Conservation (phyloP, 2,888 invertebrate genomes). For the Coleophora flavipennella region DNA sequence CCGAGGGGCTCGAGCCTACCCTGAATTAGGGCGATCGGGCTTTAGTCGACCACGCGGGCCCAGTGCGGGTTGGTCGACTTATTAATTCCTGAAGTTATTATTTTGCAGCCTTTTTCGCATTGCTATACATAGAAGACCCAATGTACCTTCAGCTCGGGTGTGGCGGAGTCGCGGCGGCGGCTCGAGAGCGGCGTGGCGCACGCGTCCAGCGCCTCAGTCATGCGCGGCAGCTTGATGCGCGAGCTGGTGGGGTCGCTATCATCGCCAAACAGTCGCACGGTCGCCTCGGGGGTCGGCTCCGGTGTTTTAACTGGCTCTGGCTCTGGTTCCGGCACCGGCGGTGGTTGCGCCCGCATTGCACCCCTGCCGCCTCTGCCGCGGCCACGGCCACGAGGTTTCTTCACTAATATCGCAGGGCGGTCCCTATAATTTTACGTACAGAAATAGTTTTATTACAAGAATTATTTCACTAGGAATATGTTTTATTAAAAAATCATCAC, state of each 20-base stretch:
- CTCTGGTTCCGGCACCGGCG: constrained; percentile 16
- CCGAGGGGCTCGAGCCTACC: too few species aligned
- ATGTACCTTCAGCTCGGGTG: constrained; percentile 15
- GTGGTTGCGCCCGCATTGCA: constrained; percentile 20
- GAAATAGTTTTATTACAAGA: too few species aligned
- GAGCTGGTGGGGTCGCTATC: constrained; percentile 61
- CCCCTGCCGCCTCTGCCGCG: constrained; percentile 45
- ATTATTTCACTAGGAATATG: too few species aligned
- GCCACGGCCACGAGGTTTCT: constrained; percentile 49
- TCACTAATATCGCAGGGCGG: constrained; percentile 46
- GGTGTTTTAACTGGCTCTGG: neutral
- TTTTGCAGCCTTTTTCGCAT: too few species aligned
- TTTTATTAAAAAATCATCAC: too few species aligned
- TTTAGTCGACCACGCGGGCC: too few species aligned
- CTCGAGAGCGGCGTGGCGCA: constrained; percentile 50
- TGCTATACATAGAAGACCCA: neutral
- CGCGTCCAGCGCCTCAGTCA: constrained; percentile 58
- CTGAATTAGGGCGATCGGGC: too few species aligned
- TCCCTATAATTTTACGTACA: constrained; percentile 41
- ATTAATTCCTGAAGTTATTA: too few species aligned
- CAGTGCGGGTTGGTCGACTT: too few species aligned
- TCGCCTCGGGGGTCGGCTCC: constrained; percentile 14
- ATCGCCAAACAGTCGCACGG: constrained; percentile 17
- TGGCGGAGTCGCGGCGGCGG: constrained; percentile 35
- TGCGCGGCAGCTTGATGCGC: constrained; percentile 58